Evolutionary conservation across 2,888 invertebrate genomes (phyloP), one percentile per base, ranked within the genome.

Genomic region (Drosophila buzzatii): DNA sequence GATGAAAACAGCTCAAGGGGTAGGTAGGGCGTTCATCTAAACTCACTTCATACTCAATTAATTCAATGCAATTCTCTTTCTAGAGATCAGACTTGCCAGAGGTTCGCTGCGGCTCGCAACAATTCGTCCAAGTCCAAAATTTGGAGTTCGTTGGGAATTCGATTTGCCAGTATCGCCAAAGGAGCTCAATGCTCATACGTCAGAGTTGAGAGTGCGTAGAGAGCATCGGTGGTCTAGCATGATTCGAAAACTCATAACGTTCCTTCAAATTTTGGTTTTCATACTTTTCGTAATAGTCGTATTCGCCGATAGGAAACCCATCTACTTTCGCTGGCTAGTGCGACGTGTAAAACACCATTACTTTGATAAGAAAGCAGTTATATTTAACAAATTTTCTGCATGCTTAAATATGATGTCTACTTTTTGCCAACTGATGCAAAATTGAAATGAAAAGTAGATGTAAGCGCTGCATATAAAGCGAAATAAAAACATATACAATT

Each of bases 291-390:
- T 47, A 18, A 3, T 47, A n/a, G 2, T 58, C 8, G 3, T 27
- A 4, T 14, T 58, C n/a, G 37, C 23, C 5, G 45, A 58, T 9
- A 14, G 23, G 45, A 47, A 58, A 27, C 45, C 58, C 3, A 27
- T 47, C 12, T 58, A 37, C 18, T 47, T 23, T 45, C 45, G 45
- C 14, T 58, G 58, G 58, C 8, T 47, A 12, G 10, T 37, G 58
- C 58, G 45, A 3, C 33, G 45, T 2, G 35, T 45, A 0, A 58
- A 37, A 23, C 14, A 58, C 27, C 47, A 45, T n/a, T 58, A n/a
- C 5, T 31, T 31, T n/a, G 27, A 9, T 6, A 31, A 31, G 31
- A 49, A 49, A 49, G 4, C n/a, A n/a, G 31, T 31, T 10, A n/a
- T 49, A 2, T 49, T 49, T 2, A 33, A 49, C 0, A 49, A 49